Conservation (phyloP, 2,888 invertebrate genomes). For the Crocallis elinguaria region DNA sequence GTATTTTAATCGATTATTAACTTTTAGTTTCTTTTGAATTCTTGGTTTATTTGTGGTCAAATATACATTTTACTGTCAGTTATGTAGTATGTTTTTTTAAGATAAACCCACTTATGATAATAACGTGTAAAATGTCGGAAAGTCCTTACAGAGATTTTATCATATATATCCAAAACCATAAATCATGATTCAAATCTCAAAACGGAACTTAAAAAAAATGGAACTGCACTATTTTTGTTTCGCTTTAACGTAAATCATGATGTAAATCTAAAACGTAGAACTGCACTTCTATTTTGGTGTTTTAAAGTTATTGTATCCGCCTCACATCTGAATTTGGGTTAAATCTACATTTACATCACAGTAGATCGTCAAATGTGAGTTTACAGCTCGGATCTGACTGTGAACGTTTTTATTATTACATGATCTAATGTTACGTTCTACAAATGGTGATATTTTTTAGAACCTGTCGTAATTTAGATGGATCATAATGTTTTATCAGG, state of each 20-base stretch:
- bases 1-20: conserved; percentile 12
- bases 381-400: conserved; percentile 15
- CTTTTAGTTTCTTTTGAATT: conserved; percentile 9
- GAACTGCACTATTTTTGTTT: background rate
- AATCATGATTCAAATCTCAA: too few species aligned
- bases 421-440: conserved; percentile 11
- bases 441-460: conserved; percentile 9
- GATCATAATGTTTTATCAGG: conserved; percentile 23
- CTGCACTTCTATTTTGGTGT: conserved; percentile 37
- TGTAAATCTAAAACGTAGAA: background rate
- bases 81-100: background rate
- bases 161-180: too few species aligned
- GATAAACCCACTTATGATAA: background rate
- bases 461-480: conserved; percentile 24
- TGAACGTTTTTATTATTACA: conserved; percentile 20
- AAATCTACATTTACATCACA: conserved; percentile 30
- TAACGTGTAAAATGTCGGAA: background rate
- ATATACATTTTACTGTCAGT: background rate
- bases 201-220: too few species aligned
- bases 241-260: background rate
- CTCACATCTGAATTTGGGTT: conserved; percentile 48
- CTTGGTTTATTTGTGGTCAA: conserved; percentile 1
- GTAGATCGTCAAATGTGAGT: conserved; percentile 17
- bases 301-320: conserved; percentile 47
- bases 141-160: too few species aligned